Evolutionary conservation across 2,797 vertebrate genomes (phyloP).

Genomic region (Cyclura pinguis): DNA sequence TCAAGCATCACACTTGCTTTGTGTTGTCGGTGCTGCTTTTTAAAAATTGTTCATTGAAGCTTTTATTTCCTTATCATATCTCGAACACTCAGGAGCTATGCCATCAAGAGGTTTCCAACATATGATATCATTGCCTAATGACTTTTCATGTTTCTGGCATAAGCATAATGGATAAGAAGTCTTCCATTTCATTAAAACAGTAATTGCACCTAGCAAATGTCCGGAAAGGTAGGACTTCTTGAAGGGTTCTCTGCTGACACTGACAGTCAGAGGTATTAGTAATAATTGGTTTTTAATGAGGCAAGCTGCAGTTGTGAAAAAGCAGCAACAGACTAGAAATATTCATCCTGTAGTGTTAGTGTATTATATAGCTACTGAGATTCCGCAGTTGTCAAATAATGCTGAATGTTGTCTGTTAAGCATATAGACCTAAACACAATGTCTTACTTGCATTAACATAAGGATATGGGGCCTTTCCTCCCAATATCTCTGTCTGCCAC

Average conservation of each 20-base stretch:
- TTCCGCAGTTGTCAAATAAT: neutral
- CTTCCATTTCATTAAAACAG: conserved; percentile 18
- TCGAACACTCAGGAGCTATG: conserved; percentile 33
- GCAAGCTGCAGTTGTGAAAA: neutral
- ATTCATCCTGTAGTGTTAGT: neutral
- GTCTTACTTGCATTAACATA: no score
- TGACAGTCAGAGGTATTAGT: neutral
- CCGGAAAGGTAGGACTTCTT: neutral
- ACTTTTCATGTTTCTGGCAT: conserved; percentile 11
- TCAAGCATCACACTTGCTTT: neutral
- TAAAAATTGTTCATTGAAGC: conserved; percentile 25
- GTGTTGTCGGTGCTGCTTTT: neutral
- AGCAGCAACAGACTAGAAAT: neutral
- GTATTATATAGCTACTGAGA: neutral
- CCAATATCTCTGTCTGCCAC: no score
- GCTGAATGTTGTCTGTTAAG: neutral
- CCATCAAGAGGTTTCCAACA: conserved; percentile 49
- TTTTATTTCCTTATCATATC: conserved; percentile 21
- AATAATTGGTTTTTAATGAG: conserved; percentile 9
- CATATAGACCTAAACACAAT: neutral
- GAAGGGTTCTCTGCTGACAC: neutral
- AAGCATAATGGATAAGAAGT: conserved; percentile 25
- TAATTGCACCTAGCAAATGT: neutral
- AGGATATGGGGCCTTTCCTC: no score
- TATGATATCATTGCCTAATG: conserved; percentile 25